phyloP scores from a whole-genome alignment of 2,797 vertebrate species.

The Hoplostethus mediterraneus region DNA sequence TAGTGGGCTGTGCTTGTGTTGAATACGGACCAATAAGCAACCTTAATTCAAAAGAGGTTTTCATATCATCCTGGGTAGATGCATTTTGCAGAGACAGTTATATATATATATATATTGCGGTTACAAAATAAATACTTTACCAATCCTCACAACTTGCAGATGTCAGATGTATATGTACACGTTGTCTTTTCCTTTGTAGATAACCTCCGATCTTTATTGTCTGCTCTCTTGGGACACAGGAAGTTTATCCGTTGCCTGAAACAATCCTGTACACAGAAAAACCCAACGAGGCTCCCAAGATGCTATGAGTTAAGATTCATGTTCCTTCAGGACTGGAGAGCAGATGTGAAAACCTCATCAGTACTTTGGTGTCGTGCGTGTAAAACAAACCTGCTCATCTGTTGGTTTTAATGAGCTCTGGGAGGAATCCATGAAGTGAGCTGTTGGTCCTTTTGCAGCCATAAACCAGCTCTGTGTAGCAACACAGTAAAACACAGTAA shows the following conservation, averaged over 20 bases:
- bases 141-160: background rate
- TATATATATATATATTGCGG: too few relatives aligned
- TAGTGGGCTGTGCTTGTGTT: constrained; percentile 16
- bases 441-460: background rate
- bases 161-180: background rate
- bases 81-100: background rate
- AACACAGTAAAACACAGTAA: constrained; percentile 1
- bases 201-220: constrained; percentile 18
- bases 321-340: background rate
- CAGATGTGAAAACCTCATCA: constrained; percentile 30
- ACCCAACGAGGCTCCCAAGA: background rate
- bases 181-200: constrained; percentile 3
- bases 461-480: background rate
- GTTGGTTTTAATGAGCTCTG: constrained; percentile 38
- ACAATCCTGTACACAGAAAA: constrained; percentile 32
- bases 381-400: constrained; percentile 28
- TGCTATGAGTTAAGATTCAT: background rate
- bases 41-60: constrained; percentile 1
- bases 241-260: constrained; percentile 12
- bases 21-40: constrained; percentile 6
- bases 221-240: constrained; percentile 10
- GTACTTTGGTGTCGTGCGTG: constrained; percentile 18
- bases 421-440: constrained; percentile 12
- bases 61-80: background rate
- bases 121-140: background rate